Evolutionary conservation across 1,140 invertebrate genomes (phyloP), one percentile per base, ranked within the genome.

Genomic region (Cyclargus thomasi): DNA sequence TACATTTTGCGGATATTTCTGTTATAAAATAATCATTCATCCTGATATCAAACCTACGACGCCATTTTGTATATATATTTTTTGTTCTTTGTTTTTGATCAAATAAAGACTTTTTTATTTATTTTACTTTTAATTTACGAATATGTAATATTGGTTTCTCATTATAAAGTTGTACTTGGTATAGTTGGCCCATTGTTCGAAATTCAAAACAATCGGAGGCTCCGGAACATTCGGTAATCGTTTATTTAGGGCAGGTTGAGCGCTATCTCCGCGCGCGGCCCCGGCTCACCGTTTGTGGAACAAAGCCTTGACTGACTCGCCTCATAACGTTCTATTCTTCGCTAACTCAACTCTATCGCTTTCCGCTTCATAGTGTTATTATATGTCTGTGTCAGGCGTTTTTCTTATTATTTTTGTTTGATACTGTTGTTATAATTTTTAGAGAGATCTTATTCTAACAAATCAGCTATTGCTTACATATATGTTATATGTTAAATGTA

Each of bases 311-410:
- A 20, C 53, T 17, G 18, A 59, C n/a, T 11, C 55, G 55, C 21
- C 55, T 20, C 55, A 59, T 20, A 17, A 22, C 18, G 55, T 21
- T 21, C 55, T 59, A 20, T 59, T 59, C 55, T 59, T 59, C 20
- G 55, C 55, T 21, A 55, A 55, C n/a, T 18, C 55, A 21, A 59
- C 55, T 59, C 55, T 59, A 59, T 59, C 55, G 55, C 18, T 11
- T 59, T 59, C 55, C 55, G 55, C 20, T 59, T 22, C 18, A 21
- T 59, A 18, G 55, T 59, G 17, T 59, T 59, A 59, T 59, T 59
- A 18, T 20, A 22, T 11, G 20, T 10, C 18, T 59, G 53, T 55
- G 55, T 59, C 8, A n/a, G n/a, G 18, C n/a, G 55, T 20, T 59
- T 18, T 59, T 21, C 55, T 11, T 6, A 20, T 20, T 17, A 17